Percentiles rank a stretch among this genome's conserved stretches.
Conservation (phyloP, 2,888 invertebrate genomes). For the Acrocera orbiculus region DNA sequence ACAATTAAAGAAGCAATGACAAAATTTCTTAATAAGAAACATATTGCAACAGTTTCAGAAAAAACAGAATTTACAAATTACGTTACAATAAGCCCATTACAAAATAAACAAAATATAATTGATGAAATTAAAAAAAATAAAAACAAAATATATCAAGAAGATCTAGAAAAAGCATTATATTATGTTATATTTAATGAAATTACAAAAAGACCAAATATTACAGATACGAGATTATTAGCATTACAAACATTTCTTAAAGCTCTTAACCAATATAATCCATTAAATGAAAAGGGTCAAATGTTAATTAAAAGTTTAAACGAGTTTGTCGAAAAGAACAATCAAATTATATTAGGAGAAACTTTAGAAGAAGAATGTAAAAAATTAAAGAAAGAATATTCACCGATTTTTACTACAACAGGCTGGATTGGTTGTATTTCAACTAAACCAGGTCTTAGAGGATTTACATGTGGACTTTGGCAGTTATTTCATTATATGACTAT, state of each 20-base stretch:
- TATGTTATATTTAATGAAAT: constrained; percentile 75
- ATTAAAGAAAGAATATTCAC: constrained; percentile 36
- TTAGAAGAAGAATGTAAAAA: constrained; percentile 33
- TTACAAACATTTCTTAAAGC: constrained; percentile 55
- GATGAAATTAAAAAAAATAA: constrained; percentile 22
- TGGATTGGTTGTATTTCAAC: constrained; percentile 78
- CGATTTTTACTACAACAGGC: constrained; percentile 33
- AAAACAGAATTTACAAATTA: too few relatives aligned
- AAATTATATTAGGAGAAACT: constrained; percentile 39
- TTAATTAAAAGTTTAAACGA: constrained; percentile 44
- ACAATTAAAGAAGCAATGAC: constrained; percentile 16
- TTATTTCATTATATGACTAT: constrained; percentile 85
- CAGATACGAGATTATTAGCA: constrained; percentile 52
- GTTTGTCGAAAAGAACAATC: constrained; percentile 34
- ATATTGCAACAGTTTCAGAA: neutral
- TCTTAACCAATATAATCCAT: constrained; percentile 62
- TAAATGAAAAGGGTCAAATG: constrained; percentile 44
- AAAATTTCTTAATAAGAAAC: constrained; percentile 12
- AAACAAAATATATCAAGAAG: constrained; percentile 60
- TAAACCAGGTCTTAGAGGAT: constrained; percentile 53
- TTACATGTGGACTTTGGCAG: constrained; percentile 89
- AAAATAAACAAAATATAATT: too few relatives aligned
- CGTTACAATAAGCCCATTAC: too few relatives aligned
- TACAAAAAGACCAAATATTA: constrained; percentile 46
- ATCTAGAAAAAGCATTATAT: constrained; percentile 72